phyloP scores from a whole-genome alignment of 2,113 vertebrate genomes.

The Hystrix cristata region DNA sequence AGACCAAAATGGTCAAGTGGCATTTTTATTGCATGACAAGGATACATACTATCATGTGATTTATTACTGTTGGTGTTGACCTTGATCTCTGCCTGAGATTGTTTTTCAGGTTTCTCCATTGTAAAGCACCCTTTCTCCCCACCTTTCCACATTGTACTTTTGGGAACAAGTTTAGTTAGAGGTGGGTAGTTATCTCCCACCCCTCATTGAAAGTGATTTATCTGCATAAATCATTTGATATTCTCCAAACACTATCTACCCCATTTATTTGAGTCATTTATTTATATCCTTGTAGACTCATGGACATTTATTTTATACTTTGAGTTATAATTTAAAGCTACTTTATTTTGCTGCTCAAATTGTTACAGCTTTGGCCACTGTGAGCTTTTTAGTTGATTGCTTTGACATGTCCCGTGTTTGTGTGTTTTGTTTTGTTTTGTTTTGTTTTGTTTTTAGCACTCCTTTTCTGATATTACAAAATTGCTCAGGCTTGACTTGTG shows the following conservation, averaged over 20 bases:
- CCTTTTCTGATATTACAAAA: neutral
- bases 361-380: neutral
- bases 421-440: neutral
- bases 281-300: neutral
- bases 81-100: neutral
- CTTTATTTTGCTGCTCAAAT: neutral
- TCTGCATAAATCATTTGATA: neutral
- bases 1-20: neutral
- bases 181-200: neutral
- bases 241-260: neutral
- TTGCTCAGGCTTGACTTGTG: neutral
- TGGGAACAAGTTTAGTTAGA: neutral
- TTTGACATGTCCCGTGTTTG: neutral
- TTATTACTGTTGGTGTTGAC: neutral
- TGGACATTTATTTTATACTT: neutral
- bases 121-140: neutral
- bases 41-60: neutral
- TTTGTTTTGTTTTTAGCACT: neutral
- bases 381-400: neutral
- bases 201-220: neutral
- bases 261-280: neutral
- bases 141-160: neutral
- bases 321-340: neutral
- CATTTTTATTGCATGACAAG: neutral
- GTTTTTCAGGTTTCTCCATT: neutral